Conservation (phyloP, 2,797 vertebrate genomes). For the Pseudomugil tenellus region DNA sequence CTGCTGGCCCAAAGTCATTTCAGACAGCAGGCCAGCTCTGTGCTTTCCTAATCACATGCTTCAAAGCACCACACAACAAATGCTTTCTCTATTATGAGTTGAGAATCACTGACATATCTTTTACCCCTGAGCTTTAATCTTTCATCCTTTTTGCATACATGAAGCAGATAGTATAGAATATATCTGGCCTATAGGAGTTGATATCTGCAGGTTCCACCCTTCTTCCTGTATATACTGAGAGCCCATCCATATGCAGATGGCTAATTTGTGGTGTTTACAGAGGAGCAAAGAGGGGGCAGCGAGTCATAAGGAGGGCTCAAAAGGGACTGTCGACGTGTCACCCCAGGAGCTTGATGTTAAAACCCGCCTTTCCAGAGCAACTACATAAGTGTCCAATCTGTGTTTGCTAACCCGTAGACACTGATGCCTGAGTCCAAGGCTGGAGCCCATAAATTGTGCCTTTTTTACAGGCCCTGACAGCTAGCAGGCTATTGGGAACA, state of each 20-base stretch:
- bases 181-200: conserved; percentile 46
- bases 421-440: conserved; percentile 72
- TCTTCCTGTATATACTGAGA: conserved; percentile 75
- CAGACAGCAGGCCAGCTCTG: conserved; percentile 44
- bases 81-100: conserved; percentile 42
- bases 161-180: conserved; percentile 46
- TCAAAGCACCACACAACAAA: conserved; percentile 41
- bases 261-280: conserved; percentile 79
- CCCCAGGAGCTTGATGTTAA: conserved; percentile 71
- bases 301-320: conserved; percentile 71
- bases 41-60: conserved; percentile 58
- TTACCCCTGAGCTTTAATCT: conserved; percentile 18
- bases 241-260: conserved; percentile 82
- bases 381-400: conserved; percentile 80
- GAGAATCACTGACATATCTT: conserved; percentile 28
- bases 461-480: conserved; percentile 80
- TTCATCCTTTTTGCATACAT: conserved; percentile 59
- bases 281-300: conserved; percentile 68
- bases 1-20: conserved; percentile 74
- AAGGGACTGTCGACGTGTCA: conserved; percentile 74
- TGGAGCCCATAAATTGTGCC: conserved; percentile 81
- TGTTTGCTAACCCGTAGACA: conserved; percentile 85
- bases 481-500: conserved; percentile 83
- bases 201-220: conserved; percentile 53
- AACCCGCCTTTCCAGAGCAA: conserved; percentile 67